Evolutionary conservation across 2,888 invertebrate species (phyloP), one percentile per base, ranked within the genome.

Genomic region (Acronicta aceris): DNA sequence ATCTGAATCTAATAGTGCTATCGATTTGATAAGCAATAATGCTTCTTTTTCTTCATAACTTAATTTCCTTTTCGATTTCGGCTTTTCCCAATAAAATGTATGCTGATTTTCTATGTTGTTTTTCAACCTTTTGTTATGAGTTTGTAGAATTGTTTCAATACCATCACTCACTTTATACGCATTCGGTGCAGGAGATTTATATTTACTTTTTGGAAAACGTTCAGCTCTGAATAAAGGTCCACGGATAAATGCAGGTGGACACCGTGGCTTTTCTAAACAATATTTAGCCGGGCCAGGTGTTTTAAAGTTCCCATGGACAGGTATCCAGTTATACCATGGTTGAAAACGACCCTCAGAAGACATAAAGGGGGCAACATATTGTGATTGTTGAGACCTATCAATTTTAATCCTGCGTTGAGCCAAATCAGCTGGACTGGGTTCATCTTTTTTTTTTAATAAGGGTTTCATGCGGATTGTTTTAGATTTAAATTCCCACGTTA

Each of bases 251-350:
- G 92, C 89, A 30, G 90, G 86, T 10, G 65, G 51, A 65, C 88
- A 89, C 72, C 73, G 83, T 15, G 84, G 79, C 51, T 82, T 87
- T 52, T 88, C 83, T 50, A 74, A 51, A 53, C 77, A 69, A 59
- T 90, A 92, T 68, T 84, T 81, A 53, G 85, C 83, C 13, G 93
- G 92, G 0, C 91, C 93, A 45, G 92, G 91, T 7, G 90, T 89
- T 54, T 76, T 71, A 1, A 75, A 45, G 42, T 65, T 76, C 1
- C 81, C 86, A 55, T 81, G 73, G 17, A 92, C 81, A 9, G 90
- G 83, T 62, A 90, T 82, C 84, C 86, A 89, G 74, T 89, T 84
- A 71, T 84, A 76, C 93, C 94, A 93, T 16, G 89, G 87, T 46
- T 79, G 73, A 72, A 94, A 90, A 33, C 93, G 86, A 9, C 83